Conservation (phyloP, 2,113 vertebrate species). For the Rafetus swinhoei region DNA sequence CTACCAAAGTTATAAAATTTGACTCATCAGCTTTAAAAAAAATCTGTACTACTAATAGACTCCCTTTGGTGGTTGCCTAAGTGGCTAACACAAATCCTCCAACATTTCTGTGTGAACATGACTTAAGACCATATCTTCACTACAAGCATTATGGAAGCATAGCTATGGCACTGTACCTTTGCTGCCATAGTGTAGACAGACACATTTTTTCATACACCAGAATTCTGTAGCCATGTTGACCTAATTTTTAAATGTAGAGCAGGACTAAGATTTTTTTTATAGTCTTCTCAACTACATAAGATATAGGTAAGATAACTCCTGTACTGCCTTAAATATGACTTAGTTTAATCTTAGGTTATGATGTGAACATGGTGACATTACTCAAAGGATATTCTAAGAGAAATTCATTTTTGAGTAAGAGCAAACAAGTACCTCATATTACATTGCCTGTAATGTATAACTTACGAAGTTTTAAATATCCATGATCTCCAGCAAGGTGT, state of each 20-base stretch:
- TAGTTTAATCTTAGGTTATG: not conserved
- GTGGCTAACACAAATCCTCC: too few species aligned
- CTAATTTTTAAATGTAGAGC: not conserved
- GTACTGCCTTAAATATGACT: not conserved
- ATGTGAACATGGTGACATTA: not conserved
- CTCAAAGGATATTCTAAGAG: constrained; percentile 1
- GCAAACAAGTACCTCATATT: not conserved
- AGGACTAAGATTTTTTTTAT: not conserved
- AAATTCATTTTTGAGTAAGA: not conserved
- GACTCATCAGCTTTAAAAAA: too few species aligned
- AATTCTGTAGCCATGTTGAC: too few species aligned
- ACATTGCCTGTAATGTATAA: constrained; percentile 2
- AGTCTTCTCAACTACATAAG: not conserved
- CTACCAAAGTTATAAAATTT: too few species aligned
- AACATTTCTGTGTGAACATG: too few species aligned
- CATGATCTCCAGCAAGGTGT: constrained; percentile 29
- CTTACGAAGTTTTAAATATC: constrained; percentile 38
- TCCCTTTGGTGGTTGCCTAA: too few species aligned
- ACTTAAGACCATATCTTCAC: too few species aligned
- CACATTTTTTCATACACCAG: too few species aligned
- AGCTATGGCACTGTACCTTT: too few species aligned
- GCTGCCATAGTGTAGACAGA: too few species aligned
- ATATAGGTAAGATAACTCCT: not conserved
- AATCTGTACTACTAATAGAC: too few species aligned
- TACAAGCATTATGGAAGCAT: too few species aligned